Percentiles rank a stretch among this genome's conserved stretches.
Conservation (phyloP, 2,797 vertebrate genomes). For the Apogon talboti region DNA sequence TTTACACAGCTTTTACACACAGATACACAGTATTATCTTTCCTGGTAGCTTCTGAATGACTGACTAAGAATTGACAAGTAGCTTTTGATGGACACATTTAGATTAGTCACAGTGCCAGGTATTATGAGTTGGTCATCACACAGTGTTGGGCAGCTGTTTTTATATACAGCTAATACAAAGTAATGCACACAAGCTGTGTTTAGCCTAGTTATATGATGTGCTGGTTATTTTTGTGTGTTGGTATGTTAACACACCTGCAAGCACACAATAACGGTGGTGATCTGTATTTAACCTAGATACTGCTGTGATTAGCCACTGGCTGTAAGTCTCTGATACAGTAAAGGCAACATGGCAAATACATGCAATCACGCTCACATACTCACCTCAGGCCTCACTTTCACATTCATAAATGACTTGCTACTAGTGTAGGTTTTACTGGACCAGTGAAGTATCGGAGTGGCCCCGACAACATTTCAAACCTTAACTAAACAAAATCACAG, state of each 20-base stretch:
- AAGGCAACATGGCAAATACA: conserved; percentile 19
- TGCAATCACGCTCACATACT: neutral
- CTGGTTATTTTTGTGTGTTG: conserved; percentile 27
- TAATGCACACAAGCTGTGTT: conserved; percentile 27
- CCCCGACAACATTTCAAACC: neutral
- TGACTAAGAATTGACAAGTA: conserved; percentile 47
- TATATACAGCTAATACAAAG: too few relatives aligned
- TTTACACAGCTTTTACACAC: neutral
- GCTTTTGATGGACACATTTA: conserved; percentile 59
- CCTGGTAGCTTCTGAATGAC: conserved; percentile 19
- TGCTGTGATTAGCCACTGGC: conserved; percentile 48
- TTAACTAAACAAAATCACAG: neutral
- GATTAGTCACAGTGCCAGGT: conserved; percentile 47
- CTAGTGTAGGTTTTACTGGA: neutral
- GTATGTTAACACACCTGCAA: conserved; percentile 9
- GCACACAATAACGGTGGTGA: conserved; percentile 27
- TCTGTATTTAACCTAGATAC: conserved; percentile 69
- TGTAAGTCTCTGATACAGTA: conserved; percentile 43
- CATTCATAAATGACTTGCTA: neutral
- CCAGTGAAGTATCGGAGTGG: conserved; percentile 6
- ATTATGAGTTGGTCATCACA: conserved; percentile 3
- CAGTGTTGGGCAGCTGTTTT: neutral
- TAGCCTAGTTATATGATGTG: conserved; percentile 29
- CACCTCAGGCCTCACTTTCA: neutral
- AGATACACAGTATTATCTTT: neutral